A percentile compares a stretch with the other conserved stretches of the same genome.
phyloP scores from a whole-genome alignment of 2,888 invertebrate genomes.

The Eubasilissa splendida region DNA sequence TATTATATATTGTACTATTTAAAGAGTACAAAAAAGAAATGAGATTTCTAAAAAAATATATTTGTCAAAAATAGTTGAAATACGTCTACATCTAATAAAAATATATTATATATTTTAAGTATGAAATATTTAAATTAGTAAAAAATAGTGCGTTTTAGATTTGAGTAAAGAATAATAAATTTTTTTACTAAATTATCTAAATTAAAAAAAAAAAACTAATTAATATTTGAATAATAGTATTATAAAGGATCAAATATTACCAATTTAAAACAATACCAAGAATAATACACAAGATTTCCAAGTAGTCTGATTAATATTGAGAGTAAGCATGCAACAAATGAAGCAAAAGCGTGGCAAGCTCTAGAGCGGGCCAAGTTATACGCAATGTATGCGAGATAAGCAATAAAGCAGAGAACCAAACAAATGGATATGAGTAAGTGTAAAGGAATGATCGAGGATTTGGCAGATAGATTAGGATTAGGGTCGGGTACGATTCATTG shows the following conservation, averaged over 20 bases:
- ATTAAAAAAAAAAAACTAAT: no score
- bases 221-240: neutral
- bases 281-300: neutral
- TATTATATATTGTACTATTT: no score
- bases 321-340: constrained; percentile 11
- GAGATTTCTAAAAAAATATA: no score
- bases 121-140: no score
- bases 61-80: no score
- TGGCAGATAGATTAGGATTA: constrained; percentile 57
- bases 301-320: constrained; percentile 14
- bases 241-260: constrained; percentile 12
- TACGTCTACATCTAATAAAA: no score
- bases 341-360: constrained; percentile 6
- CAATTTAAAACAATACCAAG: constrained; percentile 26
- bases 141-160: no score
- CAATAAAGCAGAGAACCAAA: constrained; percentile 52
- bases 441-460: constrained; percentile 38
- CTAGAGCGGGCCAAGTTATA: constrained; percentile 7
- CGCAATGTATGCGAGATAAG: constrained; percentile 48
- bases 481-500: constrained; percentile 64
- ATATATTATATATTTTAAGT: no score
- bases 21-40: no score
- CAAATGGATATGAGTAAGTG: constrained; percentile 43
- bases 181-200: no score
- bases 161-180: no score